Percentiles rank a stretch among this genome's conserved stretches.
Conservation (phyloP, 2,113 vertebrate species). For the Crotalus horridus region DNA sequence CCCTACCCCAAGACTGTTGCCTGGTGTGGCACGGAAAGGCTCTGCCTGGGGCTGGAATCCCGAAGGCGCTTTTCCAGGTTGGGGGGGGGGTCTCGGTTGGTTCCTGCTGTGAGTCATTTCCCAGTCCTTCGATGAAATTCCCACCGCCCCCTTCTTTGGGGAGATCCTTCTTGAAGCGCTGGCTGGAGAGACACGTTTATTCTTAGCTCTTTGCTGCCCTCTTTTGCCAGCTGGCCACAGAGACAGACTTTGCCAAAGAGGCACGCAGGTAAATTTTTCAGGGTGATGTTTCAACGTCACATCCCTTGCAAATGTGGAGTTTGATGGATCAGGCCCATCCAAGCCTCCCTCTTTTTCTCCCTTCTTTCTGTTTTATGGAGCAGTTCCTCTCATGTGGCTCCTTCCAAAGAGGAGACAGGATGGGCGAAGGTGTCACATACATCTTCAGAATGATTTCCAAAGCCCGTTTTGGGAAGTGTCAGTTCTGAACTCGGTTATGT, state of each 20-base stretch:
- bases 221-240: not conserved
- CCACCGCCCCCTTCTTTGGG: not conserved
- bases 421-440: not conserved
- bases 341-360: not conserved
- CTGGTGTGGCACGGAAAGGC: not conserved
- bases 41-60: not conserved
- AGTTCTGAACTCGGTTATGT: not conserved
- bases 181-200: not conserved
- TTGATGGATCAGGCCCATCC: not conserved
- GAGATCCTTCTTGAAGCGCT: not conserved
- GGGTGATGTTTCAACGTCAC: not conserved
- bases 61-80: not conserved
- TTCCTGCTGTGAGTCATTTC: not conserved
- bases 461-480: not conserved
- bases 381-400: not conserved
- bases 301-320: not conserved
- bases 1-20: not conserved
- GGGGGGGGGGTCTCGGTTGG: not conserved
- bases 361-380: not conserved
- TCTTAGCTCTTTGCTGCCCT: not conserved
- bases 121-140: not conserved
- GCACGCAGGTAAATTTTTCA: not conserved
- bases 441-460: not conserved
- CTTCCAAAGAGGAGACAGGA: not conserved
- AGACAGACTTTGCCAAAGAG: not conserved